Evolutionary conservation across 2,888 invertebrate genomes (phyloP).

Genomic region (Drosophila phalerata): DNA sequence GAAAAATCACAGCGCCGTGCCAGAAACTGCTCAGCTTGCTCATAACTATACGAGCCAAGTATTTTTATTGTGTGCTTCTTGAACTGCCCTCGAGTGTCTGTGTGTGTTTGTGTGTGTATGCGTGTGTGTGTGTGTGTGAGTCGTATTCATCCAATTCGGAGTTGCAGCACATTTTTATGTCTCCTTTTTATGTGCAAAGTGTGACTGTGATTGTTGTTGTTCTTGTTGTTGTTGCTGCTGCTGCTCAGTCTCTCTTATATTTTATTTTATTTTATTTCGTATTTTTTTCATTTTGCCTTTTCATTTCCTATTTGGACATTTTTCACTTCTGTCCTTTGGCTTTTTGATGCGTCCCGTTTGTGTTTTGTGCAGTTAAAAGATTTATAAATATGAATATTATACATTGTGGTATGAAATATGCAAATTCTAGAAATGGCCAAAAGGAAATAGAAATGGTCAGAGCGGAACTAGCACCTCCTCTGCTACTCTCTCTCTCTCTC

Average conservation of each 20-base stretch:
- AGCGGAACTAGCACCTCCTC: constrained; percentile 63
- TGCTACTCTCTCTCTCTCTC: background rate
- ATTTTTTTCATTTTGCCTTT: constrained; percentile 48
- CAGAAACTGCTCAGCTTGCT: constrained; percentile 58
- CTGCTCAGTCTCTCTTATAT: constrained; percentile 5
- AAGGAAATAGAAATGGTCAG: constrained; percentile 77
- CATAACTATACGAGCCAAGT: constrained; percentile 53
- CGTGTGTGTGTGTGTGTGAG: constrained; percentile 33
- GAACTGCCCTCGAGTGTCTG: background rate
- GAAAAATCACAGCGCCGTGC: constrained; percentile 78
- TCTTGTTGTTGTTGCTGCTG: constrained; percentile 22
- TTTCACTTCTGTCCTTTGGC: constrained; percentile 71
- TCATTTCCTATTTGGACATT: constrained; percentile 79
- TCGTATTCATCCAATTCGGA: constrained; percentile 70
- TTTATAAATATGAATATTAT: constrained; percentile 82
- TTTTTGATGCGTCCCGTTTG: constrained; percentile 78
- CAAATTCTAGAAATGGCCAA: constrained; percentile 75
- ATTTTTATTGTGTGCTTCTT: constrained; percentile 67
- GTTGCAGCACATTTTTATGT: constrained; percentile 78
- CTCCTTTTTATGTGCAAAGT: constrained; percentile 67
- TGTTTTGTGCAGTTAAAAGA: constrained; percentile 79
- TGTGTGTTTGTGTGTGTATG: background rate
- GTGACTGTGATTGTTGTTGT: constrained; percentile 57
- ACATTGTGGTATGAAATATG: constrained; percentile 81
- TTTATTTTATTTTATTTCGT: constrained; percentile 13